Base-by-base conservation (phyloP, 1,140 invertebrate genomes). In the Drosophila kanapiae region DNA sequence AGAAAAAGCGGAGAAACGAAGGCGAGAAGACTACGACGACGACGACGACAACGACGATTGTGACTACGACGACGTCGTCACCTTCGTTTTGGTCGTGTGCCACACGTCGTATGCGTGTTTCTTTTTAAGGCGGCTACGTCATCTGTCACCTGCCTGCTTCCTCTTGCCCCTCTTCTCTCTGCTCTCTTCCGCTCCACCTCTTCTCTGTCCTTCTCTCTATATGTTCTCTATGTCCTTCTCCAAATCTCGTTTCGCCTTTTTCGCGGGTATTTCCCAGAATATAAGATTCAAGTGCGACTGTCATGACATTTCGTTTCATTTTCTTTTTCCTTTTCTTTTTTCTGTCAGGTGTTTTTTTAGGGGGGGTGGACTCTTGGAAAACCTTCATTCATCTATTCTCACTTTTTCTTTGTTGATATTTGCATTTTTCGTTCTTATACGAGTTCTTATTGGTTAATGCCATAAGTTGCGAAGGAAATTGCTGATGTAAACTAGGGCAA, bases 91-190 rank as follows among this genome's bases (percentile, higher is more conserved):
- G 71, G 80, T 88, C 80, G 84, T 87, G 84, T 87, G 85, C 65
- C 84, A 88, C 85, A 84, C 70, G 84, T 78, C 85, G 84, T 88
- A 88, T 88, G 85, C 80, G 85, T 90, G 84, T 90, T 88, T 83
- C 80, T 84, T 84, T 78, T 80, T 64, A 69, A 60, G 67, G 48
- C 84, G 80, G 82, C 83, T 90, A 88, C 85, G 85, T 90, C 86
- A 91, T 90, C 78, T 69, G 68, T 81, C 85, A 88, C 81, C 85
- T 88, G 80, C 58, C 45, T 68, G 51, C 53, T 60, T 42, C 68
- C 62, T 31, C 45, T 53, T 38, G 33, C 45, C 75, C 23, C 23
- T 23, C 23, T 33, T 45, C 45, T 62, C 45, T 54, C 43, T n/a
- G 14, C 43, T 48, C 33, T 58, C 11, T 27, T 33, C 43, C 67